phyloP scores from a whole-genome alignment of 92 coral and sea anemone genomes.

The Epizoanthus stellaris region DNA sequence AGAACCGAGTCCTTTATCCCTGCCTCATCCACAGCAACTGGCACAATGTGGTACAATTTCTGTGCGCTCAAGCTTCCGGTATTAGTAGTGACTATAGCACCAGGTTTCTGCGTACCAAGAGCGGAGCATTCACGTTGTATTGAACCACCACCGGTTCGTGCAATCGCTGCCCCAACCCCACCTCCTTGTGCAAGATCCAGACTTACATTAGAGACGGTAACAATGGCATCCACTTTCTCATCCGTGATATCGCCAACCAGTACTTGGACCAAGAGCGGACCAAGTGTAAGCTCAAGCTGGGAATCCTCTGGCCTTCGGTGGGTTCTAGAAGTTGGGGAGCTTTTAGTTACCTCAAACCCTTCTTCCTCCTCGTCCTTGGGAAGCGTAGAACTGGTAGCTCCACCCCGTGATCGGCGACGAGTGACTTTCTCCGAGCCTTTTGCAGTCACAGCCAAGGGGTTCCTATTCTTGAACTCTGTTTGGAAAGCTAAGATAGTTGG shows the following conservation, averaged over 20 bases:
- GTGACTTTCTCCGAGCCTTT: background rate
- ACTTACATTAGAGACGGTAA: constrained; percentile 41
- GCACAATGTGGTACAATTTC: constrained; percentile 69
- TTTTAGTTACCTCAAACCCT: background rate
- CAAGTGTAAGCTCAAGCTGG: constrained; percentile 12
- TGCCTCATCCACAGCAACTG: background rate
- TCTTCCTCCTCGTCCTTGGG: background rate
- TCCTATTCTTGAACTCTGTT: constrained; percentile 39
- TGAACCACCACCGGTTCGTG: constrained; percentile 59
- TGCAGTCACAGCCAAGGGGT: background rate
- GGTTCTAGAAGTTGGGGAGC: background rate
- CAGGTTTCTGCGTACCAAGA: constrained; percentile 3
- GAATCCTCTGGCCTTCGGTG: background rate
- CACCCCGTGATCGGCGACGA: background rate
- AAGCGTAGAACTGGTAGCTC: background rate
- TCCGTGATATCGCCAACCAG: constrained; percentile 74
- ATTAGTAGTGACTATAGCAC: constrained; percentile 39
- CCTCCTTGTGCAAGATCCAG: constrained; percentile 43
- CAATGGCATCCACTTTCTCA: constrained; percentile 76
- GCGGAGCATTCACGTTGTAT: constrained; percentile 61
- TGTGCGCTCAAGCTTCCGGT: constrained; percentile 56
- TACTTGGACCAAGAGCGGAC: constrained; percentile 51
- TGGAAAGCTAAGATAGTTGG: constrained; percentile 57
- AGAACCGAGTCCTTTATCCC: constrained; percentile 42
- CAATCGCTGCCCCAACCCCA: constrained; percentile 62